A percentile compares a stretch with the other conserved stretches of the same genome.
Evolutionary conservation across 1,140 invertebrate species (phyloP).

Genomic region (Geopemphigus sp.): DNA sequence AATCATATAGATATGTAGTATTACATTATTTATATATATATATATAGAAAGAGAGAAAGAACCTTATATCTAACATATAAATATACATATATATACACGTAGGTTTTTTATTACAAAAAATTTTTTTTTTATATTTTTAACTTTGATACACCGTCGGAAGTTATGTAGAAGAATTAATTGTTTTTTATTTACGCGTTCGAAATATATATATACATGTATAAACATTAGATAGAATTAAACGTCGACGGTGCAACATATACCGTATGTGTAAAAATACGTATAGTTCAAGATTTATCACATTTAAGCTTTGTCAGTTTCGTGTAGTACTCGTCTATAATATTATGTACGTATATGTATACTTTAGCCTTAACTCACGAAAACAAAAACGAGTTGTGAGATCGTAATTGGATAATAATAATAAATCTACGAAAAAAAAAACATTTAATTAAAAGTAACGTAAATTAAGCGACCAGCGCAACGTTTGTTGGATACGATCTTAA

Average conservation of each 20-base stretch:
- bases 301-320: background rate
- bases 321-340: no score
- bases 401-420: slow-evolving; percentile 30
- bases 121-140: background rate
- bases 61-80: no score
- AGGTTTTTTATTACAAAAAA: background rate
- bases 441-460: slow-evolving; percentile 46
- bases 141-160: background rate
- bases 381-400: slow-evolving; percentile 41
- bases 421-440: slow-evolving; percentile 19
- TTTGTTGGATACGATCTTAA: slow-evolving; percentile 40
- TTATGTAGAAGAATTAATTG: background rate
- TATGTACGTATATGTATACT: background rate
- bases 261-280: background rate
- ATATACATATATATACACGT: background rate
- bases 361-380: background rate
- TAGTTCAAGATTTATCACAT: background rate
- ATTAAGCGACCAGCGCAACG: background rate
- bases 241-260: no score
- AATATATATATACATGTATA: background rate
- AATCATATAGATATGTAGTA: slow-evolving; percentile 12
- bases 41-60: no score
- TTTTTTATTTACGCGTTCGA: background rate
- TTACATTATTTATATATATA: no score
- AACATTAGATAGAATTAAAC: background rate